phyloP scores from a whole-genome alignment of 2,888 invertebrate genomes.

The Heteropelma amictum region DNA sequence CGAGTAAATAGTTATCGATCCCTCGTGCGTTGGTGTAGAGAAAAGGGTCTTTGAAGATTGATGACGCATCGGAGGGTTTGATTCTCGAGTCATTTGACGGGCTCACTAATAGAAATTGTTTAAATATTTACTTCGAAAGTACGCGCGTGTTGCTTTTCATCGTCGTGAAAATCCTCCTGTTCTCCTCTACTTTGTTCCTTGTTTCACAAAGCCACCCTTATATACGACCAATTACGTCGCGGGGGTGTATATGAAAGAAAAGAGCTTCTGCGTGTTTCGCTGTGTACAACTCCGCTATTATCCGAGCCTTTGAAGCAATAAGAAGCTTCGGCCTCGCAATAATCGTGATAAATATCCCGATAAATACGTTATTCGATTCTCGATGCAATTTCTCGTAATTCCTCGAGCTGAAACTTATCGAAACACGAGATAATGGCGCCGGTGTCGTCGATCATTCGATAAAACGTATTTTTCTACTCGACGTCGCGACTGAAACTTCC shows the following conservation, averaged over 20 bases:
- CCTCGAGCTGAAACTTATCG: not conserved
- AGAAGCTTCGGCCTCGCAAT: not conserved
- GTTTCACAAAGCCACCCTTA: not conserved
- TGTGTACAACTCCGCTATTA: too few species aligned
- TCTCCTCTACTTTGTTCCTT: not conserved
- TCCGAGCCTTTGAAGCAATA: not conserved
- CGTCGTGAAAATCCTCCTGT: not conserved
- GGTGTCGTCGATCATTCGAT: not conserved
- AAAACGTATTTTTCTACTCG: not conserved
- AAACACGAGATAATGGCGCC: not conserved
- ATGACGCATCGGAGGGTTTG: constrained; percentile 23
- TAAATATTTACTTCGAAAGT: constrained; percentile 26
- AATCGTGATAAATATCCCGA: not conserved
- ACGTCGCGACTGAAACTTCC: too few species aligned
- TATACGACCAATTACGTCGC: not conserved
- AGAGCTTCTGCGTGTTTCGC: not conserved
- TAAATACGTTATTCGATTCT: not conserved
- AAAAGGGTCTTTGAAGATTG: not conserved
- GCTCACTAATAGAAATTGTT: not conserved
- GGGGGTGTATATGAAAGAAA: not conserved
- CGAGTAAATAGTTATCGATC: constrained; percentile 6
- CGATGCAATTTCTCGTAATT: not conserved
- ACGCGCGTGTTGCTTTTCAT: not conserved
- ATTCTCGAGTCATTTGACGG: constrained; percentile 8
- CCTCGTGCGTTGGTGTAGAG: not conserved